Conservation (phyloP, 2,797 vertebrate genomes). For the Sarcoramphus papa region DNA sequence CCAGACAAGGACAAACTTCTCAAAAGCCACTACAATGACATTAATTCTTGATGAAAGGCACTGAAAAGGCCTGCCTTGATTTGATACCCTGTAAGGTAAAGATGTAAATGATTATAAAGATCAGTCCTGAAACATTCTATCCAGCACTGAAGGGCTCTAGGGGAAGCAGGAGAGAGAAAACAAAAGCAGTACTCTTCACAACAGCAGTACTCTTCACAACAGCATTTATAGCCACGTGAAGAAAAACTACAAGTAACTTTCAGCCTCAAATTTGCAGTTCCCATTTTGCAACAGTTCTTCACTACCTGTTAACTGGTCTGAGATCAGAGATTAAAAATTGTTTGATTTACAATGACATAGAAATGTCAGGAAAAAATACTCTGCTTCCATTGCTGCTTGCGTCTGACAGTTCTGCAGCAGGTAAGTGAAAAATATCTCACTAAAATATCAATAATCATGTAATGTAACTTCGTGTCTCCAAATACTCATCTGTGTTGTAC, state of each 20-base stretch:
- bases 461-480: neutral
- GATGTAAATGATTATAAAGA: neutral
- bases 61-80: neutral
- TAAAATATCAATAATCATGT: neutral
- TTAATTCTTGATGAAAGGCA: neutral
- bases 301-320: neutral
- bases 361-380: neutral
- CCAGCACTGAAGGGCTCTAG: neutral
- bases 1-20: neutral
- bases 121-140: neutral
- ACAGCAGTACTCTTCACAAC: neutral
- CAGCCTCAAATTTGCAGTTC: neutral
- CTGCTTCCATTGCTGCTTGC: neutral
- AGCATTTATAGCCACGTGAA: neutral
- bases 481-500: neutral
- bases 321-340: neutral
- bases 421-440: neutral
- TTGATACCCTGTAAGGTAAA: neutral
- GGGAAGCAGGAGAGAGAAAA: neutral
- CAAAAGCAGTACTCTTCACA: neutral
- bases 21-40: neutral
- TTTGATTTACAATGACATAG: neutral
- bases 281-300: neutral
- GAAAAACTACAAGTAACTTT: neutral
- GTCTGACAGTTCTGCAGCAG: neutral